Evolutionary conservation across 2,113 vertebrate genomes (phyloP), one percentile per base, ranked within the genome.

Genomic region (Sclerurus mexicanus): DNA sequence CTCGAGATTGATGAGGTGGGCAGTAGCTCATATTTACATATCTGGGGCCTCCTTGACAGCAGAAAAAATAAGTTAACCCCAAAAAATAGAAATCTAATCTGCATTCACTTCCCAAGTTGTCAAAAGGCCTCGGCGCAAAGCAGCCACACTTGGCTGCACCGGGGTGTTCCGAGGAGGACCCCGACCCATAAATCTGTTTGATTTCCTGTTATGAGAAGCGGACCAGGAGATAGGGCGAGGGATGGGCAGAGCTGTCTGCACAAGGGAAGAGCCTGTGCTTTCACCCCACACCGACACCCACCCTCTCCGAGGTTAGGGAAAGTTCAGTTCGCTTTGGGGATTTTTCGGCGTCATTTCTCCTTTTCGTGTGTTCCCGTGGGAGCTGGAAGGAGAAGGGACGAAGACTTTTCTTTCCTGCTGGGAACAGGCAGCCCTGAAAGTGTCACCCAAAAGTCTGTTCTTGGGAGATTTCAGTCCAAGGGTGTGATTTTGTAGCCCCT

Each of bases 171-270:
- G 69, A 46, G 13, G 53, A 88, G 85, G 82, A 88, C 94, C 87
- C 91, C 31, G 9, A 86, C 91, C 91, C 74, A 96, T 95, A 94
- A 96, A 97, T 96, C 96, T 97, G 95, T 68, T 74, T 80, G 85
- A 94, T 95, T 97, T 97, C 97, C 97, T 97, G 96, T 95, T 95
- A 87, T 85, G 96, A 97, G 96, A 92, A 90, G 95, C 79, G 81
- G 89, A 93, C 95, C 85, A 80, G 93, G 90, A 89, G 93, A 90
- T 81, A 78, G 2, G 47, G 74, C 39, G 21, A 71, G 47, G 91
- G 94, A 95, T 95, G 95, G 95, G 91, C 95, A 96, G 82, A 97
- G 95, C 93, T 87, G 91, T 96, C 85, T 91, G 85, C 89, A 67
- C 15, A 76, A 88, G 95, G 93, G 81, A 95, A 96, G 95, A 96